Evolutionary conservation across 2,888 invertebrate species (phyloP).

Genomic region (Oxyteleia sp.): DNA sequence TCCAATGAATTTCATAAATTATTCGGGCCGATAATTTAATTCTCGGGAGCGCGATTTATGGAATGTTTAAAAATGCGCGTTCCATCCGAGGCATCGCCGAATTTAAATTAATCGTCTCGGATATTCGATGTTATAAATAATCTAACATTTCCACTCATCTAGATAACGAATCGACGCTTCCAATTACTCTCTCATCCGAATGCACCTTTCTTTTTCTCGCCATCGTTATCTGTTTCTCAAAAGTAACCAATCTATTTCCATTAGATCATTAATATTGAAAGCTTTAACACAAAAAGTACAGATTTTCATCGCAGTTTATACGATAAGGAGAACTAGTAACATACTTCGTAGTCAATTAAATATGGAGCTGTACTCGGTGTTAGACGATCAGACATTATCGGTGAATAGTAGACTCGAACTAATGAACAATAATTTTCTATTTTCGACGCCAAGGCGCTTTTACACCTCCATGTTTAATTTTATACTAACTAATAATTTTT

Average conservation of each 20-base stretch:
- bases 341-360: slow-evolving; percentile 65
- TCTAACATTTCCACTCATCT: slow-evolving; percentile 1
- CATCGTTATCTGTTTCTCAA: slow-evolving; percentile 10
- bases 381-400: slow-evolving; percentile 21
- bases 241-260: slow-evolving; percentile 32
- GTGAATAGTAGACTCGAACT: slow-evolving; percentile 7
- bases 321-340: slow-evolving; percentile 28
- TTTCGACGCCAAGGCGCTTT: slow-evolving; percentile 15
- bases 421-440: slow-evolving; percentile 15
- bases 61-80: slow-evolving; percentile 21
- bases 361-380: slow-evolving; percentile 53
- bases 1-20: neutral
- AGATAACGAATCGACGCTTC: neutral
- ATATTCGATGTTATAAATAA: slow-evolving; percentile 17
- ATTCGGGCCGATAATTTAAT: slow-evolving; percentile 7
- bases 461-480: slow-evolving; percentile 67
- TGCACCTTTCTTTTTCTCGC: slow-evolving; percentile 9
- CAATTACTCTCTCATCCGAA: slow-evolving; percentile 10
- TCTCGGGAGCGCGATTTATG: slow-evolving; percentile 1
- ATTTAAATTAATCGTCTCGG: neutral
- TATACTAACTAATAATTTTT: slow-evolving; percentile 43
- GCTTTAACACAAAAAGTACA: slow-evolving; percentile 18
- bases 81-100: slow-evolving; percentile 22
- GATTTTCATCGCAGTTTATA: slow-evolving; percentile 31
- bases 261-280: slow-evolving; percentile 32